Evolutionary conservation across 2,888 invertebrate species (phyloP), one percentile per base, ranked within the genome.

Genomic region (Amitus sp.): DNA sequence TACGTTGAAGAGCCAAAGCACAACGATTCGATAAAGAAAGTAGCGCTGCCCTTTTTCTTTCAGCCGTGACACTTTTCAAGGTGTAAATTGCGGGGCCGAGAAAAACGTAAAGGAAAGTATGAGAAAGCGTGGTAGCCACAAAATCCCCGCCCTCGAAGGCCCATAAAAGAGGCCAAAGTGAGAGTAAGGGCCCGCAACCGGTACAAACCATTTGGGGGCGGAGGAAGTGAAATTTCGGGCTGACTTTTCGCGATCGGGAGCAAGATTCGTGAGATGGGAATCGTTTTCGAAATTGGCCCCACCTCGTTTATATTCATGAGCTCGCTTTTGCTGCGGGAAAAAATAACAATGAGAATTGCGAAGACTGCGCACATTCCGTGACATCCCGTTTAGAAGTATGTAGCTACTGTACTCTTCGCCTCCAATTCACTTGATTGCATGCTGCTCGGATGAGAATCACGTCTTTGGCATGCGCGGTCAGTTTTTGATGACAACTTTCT

Each of bases 1-100:
- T n/a, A n/a, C n/a, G n/a, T n/a, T n/a, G n/a, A n/a, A n/a, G n/a
- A n/a, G n/a, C n/a, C n/a, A n/a, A n/a, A n/a, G n/a, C n/a, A n/a
- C n/a, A n/a, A n/a, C n/a, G n/a, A n/a, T n/a, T n/a, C n/a, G n/a
- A 52, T 53, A 30, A 62, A 57, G 62, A 62, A 62, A 62, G 62
- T 62, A 47, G 57, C 57, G 58, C 50, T 51, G 58, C 62, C 54
- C 58, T 62, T 62, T 62, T 62, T 62, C 62, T 62, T 50, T 58
- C 54, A 54, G 59, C 63, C 63, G 58, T 63, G 63, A 56, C 63
- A 63, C 49, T 55, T 51, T 63, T 58, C 45, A 47, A 58, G 47
- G 62, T 58, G 51, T 63, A 63, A 58, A 50, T 50, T 48, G 52
- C 55, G 34, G 28, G 37, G 47, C 59, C 34, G 52, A 56, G 59